Evolutionary conservation across 2,797 vertebrate genomes (phyloP).

Genomic region (Hipposideros larvatus): DNA sequence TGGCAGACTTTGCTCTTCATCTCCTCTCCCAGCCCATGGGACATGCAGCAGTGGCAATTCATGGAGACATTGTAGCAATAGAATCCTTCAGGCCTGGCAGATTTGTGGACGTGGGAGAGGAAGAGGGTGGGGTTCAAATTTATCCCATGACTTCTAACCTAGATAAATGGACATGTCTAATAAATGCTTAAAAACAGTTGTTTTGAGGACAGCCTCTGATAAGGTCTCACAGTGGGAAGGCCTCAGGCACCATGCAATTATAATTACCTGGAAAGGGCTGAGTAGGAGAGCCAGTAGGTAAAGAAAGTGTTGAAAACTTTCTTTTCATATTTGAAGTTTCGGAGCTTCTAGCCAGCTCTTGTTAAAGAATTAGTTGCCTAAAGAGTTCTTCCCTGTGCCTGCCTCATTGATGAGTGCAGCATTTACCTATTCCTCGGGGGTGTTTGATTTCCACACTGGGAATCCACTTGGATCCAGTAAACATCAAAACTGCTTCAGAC

Average conservation of each 20-base stretch:
- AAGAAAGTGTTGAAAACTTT: neutral
- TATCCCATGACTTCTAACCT: neutral
- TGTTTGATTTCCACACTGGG: neutral
- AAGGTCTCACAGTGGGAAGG: neutral
- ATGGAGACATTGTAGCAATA: rapidly evolving
- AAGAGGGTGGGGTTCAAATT: neutral
- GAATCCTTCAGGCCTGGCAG: neutral
- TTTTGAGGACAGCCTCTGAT: neutral
- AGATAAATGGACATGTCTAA: neutral
- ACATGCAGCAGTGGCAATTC: rapidly evolving
- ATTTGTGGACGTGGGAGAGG: neutral
- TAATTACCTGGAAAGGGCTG: neutral
- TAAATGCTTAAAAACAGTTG: neutral
- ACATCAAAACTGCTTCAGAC: neutral
- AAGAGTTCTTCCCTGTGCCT: neutral
- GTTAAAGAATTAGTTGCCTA: neutral
- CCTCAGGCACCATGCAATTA: neutral
- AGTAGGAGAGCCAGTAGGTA: neutral
- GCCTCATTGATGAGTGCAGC: neutral
- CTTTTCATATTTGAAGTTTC: neutral
- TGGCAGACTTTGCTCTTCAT: neutral
- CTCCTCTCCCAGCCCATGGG: neutral
- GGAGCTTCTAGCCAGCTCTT: neutral
- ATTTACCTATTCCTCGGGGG: neutral
- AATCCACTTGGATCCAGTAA: neutral